A percentile compares a stretch with the other conserved stretches of the same genome.
Conservation (phyloP, 2,113 vertebrate genomes). For the Paramormyrops kingsleyae region DNA sequence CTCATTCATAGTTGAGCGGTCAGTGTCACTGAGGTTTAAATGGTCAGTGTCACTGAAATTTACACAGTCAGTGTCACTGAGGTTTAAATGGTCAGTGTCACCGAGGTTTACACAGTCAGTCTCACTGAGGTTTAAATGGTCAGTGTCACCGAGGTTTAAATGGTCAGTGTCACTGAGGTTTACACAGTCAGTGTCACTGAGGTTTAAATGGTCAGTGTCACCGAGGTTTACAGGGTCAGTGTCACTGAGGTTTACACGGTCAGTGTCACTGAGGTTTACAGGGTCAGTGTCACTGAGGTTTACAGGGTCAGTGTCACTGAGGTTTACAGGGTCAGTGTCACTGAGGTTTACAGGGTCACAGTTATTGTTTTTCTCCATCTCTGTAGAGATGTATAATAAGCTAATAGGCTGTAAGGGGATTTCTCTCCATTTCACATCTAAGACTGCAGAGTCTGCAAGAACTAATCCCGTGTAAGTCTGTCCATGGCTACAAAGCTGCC, state of each 20-base stretch:
- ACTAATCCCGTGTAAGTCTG: conserved; percentile 67
- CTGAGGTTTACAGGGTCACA: conserved; percentile 13
- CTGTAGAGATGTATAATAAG: conserved; percentile 58
- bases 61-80: background rate
- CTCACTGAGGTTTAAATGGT: too few relatives aligned
- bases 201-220: background rate
- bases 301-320: conserved; percentile 40
- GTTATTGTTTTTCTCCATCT: conserved; percentile 58
- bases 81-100: background rate
- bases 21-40: background rate
- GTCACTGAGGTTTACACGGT: background rate
- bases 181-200: background rate
- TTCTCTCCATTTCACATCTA: conserved; percentile 64
- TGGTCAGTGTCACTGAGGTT: background rate
- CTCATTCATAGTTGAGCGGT: background rate
- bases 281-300: background rate
- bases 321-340: background rate
- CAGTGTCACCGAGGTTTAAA: too few relatives aligned
- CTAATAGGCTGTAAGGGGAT: conserved; percentile 68
- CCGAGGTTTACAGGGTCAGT: background rate
- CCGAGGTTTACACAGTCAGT: background rate
- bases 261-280: background rate
- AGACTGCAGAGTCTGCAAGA: conserved; percentile 71
- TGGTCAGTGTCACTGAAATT: background rate
- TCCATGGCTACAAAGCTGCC: conserved; percentile 55